Conservation (phyloP, 2,888 invertebrate species). For the Lamellibrachia columna region DNA sequence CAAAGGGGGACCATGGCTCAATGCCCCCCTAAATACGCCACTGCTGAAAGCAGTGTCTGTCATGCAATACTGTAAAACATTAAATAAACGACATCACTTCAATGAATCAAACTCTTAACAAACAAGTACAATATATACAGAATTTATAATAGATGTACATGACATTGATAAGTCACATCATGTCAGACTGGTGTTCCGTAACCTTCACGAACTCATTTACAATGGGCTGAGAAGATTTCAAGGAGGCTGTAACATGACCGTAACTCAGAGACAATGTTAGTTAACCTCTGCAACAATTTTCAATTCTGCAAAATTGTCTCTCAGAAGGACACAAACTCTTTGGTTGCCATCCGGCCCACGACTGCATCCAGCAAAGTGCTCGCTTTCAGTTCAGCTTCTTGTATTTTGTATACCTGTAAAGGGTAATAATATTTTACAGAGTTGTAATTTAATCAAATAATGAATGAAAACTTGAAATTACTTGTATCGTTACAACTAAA, state of each 20-base stretch:
- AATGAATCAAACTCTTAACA: no score
- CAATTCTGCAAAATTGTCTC: not conserved
- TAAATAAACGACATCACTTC: no score
- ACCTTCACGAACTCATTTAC: not conserved
- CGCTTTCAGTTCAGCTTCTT: slow-evolving; percentile 50
- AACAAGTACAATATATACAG: not conserved
- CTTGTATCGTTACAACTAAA: no score
- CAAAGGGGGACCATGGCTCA: no score
- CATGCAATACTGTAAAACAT: no score
- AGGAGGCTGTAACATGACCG: not conserved
- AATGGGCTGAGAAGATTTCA: not conserved
- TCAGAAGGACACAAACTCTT: slow-evolving; percentile 54
- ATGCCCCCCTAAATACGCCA: no score
- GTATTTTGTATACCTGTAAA: slow-evolving; percentile 1
- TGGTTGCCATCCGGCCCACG: slow-evolving; percentile 54
- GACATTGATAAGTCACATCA: not conserved
- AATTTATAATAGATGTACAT: not conserved
- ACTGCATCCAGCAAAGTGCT: slow-evolving; percentile 50
- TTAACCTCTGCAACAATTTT: not conserved
- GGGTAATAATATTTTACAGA: not conserved
- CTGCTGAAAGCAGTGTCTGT: no score
- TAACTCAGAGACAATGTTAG: not conserved
- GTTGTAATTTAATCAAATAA: no score
- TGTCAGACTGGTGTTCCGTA: not conserved
- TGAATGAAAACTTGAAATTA: no score